Percentiles rank a stretch among this genome's conserved stretches.
phyloP scores from a whole-genome alignment of 2,797 vertebrate species.

The Picus viridis region DNA sequence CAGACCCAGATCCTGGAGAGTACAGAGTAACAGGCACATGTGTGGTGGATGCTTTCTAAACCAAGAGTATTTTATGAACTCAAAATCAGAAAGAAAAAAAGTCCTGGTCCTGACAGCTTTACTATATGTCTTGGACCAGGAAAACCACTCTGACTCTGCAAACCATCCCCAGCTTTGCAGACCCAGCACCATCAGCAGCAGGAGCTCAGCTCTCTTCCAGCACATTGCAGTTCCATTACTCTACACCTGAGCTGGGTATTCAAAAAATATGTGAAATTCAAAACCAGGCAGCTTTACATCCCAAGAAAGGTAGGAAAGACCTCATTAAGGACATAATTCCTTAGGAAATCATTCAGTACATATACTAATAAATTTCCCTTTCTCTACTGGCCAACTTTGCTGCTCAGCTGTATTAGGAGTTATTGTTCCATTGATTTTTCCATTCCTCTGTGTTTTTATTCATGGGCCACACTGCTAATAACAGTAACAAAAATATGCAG shows the following conservation, averaged over 20 bases:
- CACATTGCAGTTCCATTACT: background rate
- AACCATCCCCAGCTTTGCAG: background rate
- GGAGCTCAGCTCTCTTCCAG: background rate
- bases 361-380: background rate
- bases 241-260: background rate
- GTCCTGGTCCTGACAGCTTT: background rate
- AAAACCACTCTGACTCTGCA: background rate
- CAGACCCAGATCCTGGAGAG: background rate
- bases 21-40: background rate
- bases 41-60: background rate
- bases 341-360: background rate
- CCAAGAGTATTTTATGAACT: background rate
- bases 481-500: background rate
- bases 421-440: background rate
- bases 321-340: background rate
- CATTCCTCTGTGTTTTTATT: background rate
- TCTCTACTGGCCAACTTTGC: background rate
- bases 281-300: background rate
- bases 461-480: background rate
- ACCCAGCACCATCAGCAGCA: rapidly evolving
- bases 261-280: background rate
- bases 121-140: background rate
- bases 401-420: background rate
- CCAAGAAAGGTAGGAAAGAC: background rate
- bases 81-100: background rate